Evolutionary conservation across 2,113 vertebrate genomes (phyloP).

Genomic region (Indicator indicator): DNA sequence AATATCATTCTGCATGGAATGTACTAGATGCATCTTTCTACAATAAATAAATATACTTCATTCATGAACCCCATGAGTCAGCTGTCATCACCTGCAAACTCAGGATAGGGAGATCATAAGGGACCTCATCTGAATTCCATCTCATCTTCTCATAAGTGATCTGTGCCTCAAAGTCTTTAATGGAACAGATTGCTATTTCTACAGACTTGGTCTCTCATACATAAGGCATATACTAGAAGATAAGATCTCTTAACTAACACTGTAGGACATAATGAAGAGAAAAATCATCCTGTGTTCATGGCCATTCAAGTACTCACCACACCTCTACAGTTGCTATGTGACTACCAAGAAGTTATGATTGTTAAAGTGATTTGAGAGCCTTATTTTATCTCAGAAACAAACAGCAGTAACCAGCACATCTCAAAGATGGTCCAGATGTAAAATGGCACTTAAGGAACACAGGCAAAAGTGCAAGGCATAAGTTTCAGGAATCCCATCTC

Average conservation of each 20-base stretch:
- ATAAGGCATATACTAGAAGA: not conserved
- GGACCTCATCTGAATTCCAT: not conserved
- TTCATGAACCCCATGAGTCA: not conserved
- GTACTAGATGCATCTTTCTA: not conserved
- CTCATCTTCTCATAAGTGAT: not conserved
- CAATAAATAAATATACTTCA: not conserved
- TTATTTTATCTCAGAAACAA: not conserved
- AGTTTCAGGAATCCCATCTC: not conserved
- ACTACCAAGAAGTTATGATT: not conserved
- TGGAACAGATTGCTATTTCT: not conserved
- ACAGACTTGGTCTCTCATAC: not conserved
- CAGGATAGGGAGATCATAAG: not conserved
- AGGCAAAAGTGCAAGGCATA: not conserved
- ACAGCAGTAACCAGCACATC: not conserved
- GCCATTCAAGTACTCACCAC: not conserved
- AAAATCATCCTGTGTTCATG: not conserved
- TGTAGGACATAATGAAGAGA: not conserved
- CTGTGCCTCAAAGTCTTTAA: not conserved
- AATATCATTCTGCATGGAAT: not conserved
- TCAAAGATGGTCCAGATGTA: not conserved
- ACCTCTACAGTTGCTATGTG: not conserved
- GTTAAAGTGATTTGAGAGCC: not conserved
- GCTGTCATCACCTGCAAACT: not conserved
- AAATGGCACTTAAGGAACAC: not conserved
- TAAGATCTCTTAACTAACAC: not conserved